Evolutionary conservation across 2,113 vertebrate species (phyloP), one percentile per base, ranked within the genome.

Genomic region (Delphinapterus leucas): DNA sequence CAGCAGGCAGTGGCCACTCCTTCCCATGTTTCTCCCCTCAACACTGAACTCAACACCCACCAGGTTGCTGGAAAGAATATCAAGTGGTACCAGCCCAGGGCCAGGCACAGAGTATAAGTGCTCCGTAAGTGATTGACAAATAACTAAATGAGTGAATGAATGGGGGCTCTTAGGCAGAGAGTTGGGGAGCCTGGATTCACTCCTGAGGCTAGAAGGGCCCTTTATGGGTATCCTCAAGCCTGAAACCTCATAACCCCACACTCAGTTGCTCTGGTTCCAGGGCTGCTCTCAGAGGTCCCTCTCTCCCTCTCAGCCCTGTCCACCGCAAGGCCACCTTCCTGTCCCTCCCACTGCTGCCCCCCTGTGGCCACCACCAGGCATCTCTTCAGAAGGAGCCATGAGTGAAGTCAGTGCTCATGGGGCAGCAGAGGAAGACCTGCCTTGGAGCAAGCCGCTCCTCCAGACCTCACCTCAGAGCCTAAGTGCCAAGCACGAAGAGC

Each of bases 1-100:
- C 6, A 0, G 12, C 18, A 28, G 21, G 7, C 20, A 2, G 23
- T 1, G 7, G 55, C 15, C 3, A 9, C 25, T 18, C 25, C 61
- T 31, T 28, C 47, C 77, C 38, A 13, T 2, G 21, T 26, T 23
- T 14, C 67, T 63, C 23, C 55, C 47, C 61, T 1, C 4, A 20
- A 2, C 25, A 11, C 86, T 33, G 18, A 11, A 47, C 73, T 49
- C 25, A 23, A 3, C 60, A 79, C 28, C 47, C 31, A 60, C 38
- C 14, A 9, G 2, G 11, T 15, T n/a, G 38, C n/a, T 63, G 21
- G 61, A 82, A 55, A 58, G 36, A 36, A 8, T 11, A 14, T 38
- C 41, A 44, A 31, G 14, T 3, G 4, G 7, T 5, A 6, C 36
- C 60, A 63, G 79, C 25, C 49, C 49, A 28, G 61, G 10, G 10